Evolutionary conservation across 2,113 vertebrate genomes (phyloP).

Genomic region (Osmerus eperlanus): DNA sequence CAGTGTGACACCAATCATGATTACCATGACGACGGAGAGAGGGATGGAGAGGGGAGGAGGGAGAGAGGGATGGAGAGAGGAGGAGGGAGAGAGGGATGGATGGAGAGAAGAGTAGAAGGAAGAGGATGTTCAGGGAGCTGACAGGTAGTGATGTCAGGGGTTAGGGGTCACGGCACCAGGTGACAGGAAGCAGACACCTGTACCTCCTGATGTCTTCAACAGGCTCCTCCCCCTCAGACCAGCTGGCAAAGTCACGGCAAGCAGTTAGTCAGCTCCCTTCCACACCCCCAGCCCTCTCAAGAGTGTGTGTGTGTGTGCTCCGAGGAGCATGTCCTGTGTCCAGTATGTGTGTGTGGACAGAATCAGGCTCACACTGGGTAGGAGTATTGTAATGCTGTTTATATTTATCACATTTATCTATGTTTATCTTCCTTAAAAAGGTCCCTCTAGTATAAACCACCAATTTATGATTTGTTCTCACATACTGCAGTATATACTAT

Average conservation of each 20-base stretch:
- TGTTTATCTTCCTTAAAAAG: too few relatives aligned
- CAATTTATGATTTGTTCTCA: too few relatives aligned
- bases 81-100: background rate
- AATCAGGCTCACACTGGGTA: background rate
- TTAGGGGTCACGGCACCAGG: background rate
- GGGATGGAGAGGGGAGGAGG: slow-evolving; percentile 10
- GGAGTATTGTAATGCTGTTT: too few relatives aligned
- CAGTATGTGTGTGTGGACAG: background rate
- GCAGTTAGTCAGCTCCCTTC: slow-evolving; percentile 34
- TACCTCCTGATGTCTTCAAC: slow-evolving; percentile 65
- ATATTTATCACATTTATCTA: too few relatives aligned
- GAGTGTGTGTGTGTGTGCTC: background rate
- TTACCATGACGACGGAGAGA: too few relatives aligned
- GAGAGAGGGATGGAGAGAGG: slow-evolving; percentile 25
- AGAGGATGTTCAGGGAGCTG: too few relatives aligned
- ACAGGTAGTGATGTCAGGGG: too few relatives aligned
- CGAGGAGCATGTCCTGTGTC: background rate
- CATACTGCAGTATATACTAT: too few relatives aligned
- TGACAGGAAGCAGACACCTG: slow-evolving; percentile 25
- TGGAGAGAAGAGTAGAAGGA: slow-evolving; percentile 20
- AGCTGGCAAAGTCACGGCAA: slow-evolving; percentile 64
- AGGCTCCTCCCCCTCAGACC: slow-evolving; percentile 57
- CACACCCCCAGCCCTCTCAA: background rate
- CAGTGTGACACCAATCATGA: background rate
- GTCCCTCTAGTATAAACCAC: too few relatives aligned